Evolutionary conservation across 2,113 vertebrate species (phyloP).

Genomic region (Seriola aureovittata): DNA sequence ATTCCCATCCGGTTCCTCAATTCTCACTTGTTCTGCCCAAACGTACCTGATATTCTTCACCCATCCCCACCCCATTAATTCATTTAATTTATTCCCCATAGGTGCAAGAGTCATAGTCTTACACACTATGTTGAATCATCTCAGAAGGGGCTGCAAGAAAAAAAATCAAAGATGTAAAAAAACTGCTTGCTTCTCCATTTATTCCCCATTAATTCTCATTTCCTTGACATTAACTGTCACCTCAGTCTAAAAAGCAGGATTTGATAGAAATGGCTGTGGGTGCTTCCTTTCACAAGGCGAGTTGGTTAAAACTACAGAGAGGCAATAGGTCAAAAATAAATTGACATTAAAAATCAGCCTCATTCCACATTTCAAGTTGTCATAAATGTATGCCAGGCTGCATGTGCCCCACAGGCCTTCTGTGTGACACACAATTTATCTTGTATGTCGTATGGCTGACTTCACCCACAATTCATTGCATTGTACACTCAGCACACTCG

Average conservation of each 20-base stretch:
- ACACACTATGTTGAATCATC: conserved; percentile 25
- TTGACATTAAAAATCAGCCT: neutral
- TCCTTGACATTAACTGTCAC: neutral
- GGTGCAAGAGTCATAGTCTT: conserved; percentile 13
- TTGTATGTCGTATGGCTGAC: conserved; percentile 25
- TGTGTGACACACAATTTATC: conserved; percentile 35
- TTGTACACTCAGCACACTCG: conserved; percentile 35
- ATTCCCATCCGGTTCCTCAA: neutral
- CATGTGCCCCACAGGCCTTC: conserved; percentile 18
- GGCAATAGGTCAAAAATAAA: conserved; percentile 18
- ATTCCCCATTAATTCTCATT: neutral
- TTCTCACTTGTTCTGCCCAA: conserved; percentile 30
- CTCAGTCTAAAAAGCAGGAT: neutral
- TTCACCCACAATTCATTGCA: conserved; percentile 48
- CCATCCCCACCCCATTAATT: conserved; percentile 12
- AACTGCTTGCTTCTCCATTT: neutral
- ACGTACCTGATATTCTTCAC: conserved; percentile 23
- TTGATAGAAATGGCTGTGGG: neutral
- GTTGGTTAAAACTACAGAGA: neutral
- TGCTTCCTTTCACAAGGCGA: neutral
- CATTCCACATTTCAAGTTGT: conserved; percentile 11
- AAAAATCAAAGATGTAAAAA: neutral
- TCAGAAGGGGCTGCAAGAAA: neutral
- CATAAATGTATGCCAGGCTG: conserved; percentile 9
- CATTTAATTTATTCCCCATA: conserved; percentile 12